Conservation (phyloP, 2,888 invertebrate genomes). For the Chironomus tentans region DNA sequence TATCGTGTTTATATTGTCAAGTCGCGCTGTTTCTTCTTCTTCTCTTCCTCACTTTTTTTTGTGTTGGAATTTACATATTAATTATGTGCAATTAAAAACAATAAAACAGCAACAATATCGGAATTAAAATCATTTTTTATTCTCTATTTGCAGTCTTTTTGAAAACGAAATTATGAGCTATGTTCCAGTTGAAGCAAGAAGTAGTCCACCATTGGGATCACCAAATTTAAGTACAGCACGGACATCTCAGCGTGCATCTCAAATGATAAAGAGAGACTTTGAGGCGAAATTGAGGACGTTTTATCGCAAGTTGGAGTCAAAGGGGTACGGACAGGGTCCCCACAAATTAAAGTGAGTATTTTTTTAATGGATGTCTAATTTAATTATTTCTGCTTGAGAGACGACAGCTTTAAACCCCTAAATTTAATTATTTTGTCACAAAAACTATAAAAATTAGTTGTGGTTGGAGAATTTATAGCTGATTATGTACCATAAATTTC, state of each 20-base stretch:
- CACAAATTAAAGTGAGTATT: slow-evolving; percentile 83
- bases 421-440: too few relatives aligned
- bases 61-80: background rate
- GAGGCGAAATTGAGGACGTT: slow-evolving; percentile 91
- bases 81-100: background rate
- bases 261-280: slow-evolving; percentile 86
- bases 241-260: slow-evolving; percentile 69
- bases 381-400: background rate
- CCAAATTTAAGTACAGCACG: slow-evolving; percentile 65
- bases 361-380: background rate
- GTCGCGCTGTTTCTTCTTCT: background rate
- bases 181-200: slow-evolving; percentile 58
- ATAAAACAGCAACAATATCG: background rate
- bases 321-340: slow-evolving; percentile 95
- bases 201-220: slow-evolving; percentile 50
- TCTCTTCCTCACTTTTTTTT: background rate
- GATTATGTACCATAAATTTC: background rate
- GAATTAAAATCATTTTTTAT: slow-evolving; percentile 1
- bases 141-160: slow-evolving; percentile 70
- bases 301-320: slow-evolving; percentile 88
- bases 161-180: slow-evolving; percentile 98
- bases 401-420: background rate
- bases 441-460: too few relatives aligned
- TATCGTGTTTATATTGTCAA: background rate
- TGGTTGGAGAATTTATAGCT: too few relatives aligned